Conservation (phyloP, 2,797 vertebrate genomes). For the Gymnopithys bicolor region DNA sequence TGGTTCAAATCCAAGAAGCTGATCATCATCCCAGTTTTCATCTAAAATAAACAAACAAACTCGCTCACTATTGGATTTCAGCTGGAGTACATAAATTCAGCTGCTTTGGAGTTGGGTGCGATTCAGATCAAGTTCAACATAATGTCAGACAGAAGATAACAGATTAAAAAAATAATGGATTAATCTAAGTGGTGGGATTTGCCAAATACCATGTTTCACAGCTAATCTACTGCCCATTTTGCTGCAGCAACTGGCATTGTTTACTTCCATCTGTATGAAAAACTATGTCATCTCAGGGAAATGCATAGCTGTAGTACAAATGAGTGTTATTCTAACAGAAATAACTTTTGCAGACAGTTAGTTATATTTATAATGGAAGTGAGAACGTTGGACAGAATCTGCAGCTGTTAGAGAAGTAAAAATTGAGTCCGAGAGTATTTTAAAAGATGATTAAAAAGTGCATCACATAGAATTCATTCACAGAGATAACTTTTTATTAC, state of each 20-base stretch:
- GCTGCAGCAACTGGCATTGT: constrained; percentile 6
- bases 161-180: neutral
- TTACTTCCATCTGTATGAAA: neutral
- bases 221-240: neutral
- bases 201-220: neutral
- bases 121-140: neutral
- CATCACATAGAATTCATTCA: neutral
- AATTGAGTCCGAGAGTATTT: neutral
- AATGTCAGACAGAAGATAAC: neutral
- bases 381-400: neutral
- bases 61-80: neutral
- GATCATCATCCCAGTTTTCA: constrained; percentile 92
- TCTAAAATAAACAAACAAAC: constrained; percentile 80
- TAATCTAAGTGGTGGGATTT: neutral
- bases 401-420: neutral
- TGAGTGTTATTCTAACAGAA: neutral
- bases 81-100: neutral
- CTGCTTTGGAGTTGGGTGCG: neutral
- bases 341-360: constrained; percentile 24
- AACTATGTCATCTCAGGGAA: neutral
- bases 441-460: neutral
- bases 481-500: neutral
- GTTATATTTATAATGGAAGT: neutral
- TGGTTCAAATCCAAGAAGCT: constrained; percentile 89
- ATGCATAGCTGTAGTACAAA: neutral